Evolutionary conservation across 2,888 invertebrate species (phyloP).

Genomic region (Stenurella melanura): DNA sequence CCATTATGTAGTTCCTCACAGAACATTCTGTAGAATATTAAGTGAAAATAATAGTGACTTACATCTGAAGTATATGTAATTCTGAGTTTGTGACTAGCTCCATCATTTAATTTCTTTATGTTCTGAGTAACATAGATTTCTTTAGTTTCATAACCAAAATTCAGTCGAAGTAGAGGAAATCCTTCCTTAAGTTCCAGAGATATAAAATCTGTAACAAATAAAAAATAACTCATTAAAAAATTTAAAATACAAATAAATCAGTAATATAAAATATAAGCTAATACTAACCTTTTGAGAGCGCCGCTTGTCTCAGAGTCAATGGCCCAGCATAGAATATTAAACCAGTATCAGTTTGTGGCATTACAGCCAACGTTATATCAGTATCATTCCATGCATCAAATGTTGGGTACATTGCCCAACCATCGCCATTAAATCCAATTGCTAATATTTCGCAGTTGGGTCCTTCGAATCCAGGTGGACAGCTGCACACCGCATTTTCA

Average conservation of each 20-base stretch:
- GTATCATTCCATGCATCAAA: constrained; percentile 91
- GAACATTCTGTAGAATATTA: too few species aligned
- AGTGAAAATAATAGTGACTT: constrained; percentile 43
- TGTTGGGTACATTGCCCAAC: constrained; percentile 94
- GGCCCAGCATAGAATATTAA: constrained; percentile 95
- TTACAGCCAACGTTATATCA: constrained; percentile 87
- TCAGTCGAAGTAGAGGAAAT: constrained; percentile 87
- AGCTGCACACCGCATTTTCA: constrained; percentile 82
- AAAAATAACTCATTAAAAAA: constrained; percentile 5
- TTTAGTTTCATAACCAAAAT: constrained; percentile 90
- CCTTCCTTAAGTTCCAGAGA: constrained; percentile 90
- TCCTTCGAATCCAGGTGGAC: constrained; percentile 85
- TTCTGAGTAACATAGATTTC: constrained; percentile 78
- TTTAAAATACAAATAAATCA: neutral
- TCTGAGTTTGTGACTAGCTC: constrained; percentile 91
- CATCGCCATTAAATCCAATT: constrained; percentile 91
- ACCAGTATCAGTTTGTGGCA: constrained; percentile 85
- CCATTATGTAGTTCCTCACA: too few species aligned
- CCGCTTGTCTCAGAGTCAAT: constrained; percentile 74
- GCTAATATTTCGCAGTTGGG: constrained; percentile 93
- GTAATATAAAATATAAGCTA: constrained; percentile 3
- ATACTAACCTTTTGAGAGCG: constrained; percentile 79
- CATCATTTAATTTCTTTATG: constrained; percentile 84
- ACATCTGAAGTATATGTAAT: constrained; percentile 78
- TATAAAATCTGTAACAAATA: constrained; percentile 84